Base-by-base conservation (phyloP, 2,113 vertebrate species). In the Nyctereutes procyonoides region DNA sequence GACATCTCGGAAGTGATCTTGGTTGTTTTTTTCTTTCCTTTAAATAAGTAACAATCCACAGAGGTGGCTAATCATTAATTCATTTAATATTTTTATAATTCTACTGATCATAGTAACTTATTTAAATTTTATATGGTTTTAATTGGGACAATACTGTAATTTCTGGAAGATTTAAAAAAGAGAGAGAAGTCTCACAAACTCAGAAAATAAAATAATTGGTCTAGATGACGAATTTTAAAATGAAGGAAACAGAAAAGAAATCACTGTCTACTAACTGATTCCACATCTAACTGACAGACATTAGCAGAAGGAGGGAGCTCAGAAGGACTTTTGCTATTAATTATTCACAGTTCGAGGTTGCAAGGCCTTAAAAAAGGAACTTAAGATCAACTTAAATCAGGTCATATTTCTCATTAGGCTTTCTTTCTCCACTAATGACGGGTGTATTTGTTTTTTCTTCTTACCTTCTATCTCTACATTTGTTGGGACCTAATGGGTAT, bases 61-160 rank as follows among this genome's bases (percentile, higher is more conserved):
- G 67, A 92, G 28, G 10, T 38, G 76, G 13, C 48, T 93, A 38
- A 84, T 73, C 19, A 93, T 67, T 62, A 82, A 83, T 93, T 81
- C 6, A 16, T 62, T 3, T 38, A 93, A 51, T 53, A 69, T 67
- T 95, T 53, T 53, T 38, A 19, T 14, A 96, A 84, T 53, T 51
- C 20, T 56, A 22, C 76, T 92, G 79, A 48, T 83, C n/a, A 69
- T 30, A 96, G 5, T 3, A 83, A 65, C 24, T 85, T 19, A 81
- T 77, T 95, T 89, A 88, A 58, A 77, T 48, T 69, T 81, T 81
- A 60, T 56, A 3, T 65, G 24, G 20, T 32, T 96, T 30, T 81
- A 97, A 56, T 81, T 96, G 62, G 16, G 60, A n/a, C 12, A 63
- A 90, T 43, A 96, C 83, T 88, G 63, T 6, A 92, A 79, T 79